These are phyloP conservation scores for Yoshiicerus persimilis DNA, from an alignment of 1,140 invertebrate species.

Conservation along the genomic window DNA sequence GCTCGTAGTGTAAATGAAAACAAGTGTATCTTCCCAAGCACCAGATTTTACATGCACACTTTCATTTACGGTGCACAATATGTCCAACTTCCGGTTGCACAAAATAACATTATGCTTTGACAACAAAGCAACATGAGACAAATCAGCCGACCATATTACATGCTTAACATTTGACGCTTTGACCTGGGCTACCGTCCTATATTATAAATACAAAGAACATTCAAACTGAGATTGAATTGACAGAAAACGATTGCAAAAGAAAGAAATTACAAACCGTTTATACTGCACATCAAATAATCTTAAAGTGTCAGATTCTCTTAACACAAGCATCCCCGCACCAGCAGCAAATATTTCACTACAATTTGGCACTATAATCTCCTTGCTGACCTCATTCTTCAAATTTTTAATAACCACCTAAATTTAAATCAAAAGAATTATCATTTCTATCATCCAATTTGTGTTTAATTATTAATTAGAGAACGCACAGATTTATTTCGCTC, in stretches of 20 bases:
- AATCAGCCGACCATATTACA: conserved; percentile 95
- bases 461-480: no score
- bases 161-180: conserved; percentile 94
- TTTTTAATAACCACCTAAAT: conserved; percentile 90
- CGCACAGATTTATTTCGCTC: conserved; percentile 81
- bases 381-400: conserved; percentile 95
- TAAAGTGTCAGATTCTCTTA: conserved; percentile 85
- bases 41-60: conserved; percentile 96
- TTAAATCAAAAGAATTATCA: conserved; percentile 4
- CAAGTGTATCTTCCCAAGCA: conserved; percentile 95
- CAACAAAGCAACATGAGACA: conserved; percentile 89
- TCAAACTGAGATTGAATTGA: background rate
- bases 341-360: conserved; percentile 99
- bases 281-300: conserved; percentile 97
- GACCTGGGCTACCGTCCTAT: no score
- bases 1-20: conserved; percentile 98
- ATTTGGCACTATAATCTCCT: conserved; percentile 85
- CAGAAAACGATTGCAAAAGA: background rate
- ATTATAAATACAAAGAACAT: conserved; percentile 55
- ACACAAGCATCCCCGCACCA: conserved; percentile 91
- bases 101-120: conserved; percentile 91
- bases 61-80: conserved; percentile 90
- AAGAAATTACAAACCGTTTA: conserved; percentile 64
- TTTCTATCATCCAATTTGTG: no score
- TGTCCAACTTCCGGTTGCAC: conserved; percentile 86